Base-by-base conservation (phyloP, 2,113 vertebrate genomes). In the Thymallus thymallus region DNA sequence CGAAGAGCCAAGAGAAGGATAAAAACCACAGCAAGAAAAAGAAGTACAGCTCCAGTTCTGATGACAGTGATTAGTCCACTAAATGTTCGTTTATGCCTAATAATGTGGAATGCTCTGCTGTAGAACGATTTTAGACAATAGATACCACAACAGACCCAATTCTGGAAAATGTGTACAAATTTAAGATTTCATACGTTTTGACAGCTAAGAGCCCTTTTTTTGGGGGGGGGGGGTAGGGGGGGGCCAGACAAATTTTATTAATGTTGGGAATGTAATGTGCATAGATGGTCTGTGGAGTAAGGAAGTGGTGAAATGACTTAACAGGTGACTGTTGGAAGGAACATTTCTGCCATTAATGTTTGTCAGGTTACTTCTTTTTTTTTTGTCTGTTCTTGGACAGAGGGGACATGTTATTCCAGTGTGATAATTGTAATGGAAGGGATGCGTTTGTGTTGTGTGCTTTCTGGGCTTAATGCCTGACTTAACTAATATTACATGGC, bases 31-130 rank as follows among this genome's bases (percentile, higher is more conserved):
- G 90, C 84, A 97, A 95, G 87, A 94, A 93, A 82, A 93, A 95
- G 85, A 95, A 93, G 89, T 93, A 89, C 23, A 94, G 94, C 86
- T 96, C 96, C 72, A 95, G 95, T 85, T 96, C 95, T 75, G 95
- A 93, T 85, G 93, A 97, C 63, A 88, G 88, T 16, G 95, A 96
- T 79, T 95, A 91, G 92, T 87, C 82, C 16, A 20, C 6, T 9
- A 2, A 35, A 66, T 32, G 30, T 35, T 7, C 29, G 3, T 26
- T 71, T 30, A 56, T 55, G 23, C n/a, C 65, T 46, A 23, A 24
- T 14, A 48, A 51, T 12, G 41, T 46, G 20, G 7, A 1, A 46
- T 3, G 65, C n/a, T 20, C 0, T 69, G 2, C 1, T 6, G 14
- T 76, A 79, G 29, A 61, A 24, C 14, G 12, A 30, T 68, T 72